phyloP scores from a whole-genome alignment of 2,888 invertebrate species.

The Hoplodrina ambigua region DNA sequence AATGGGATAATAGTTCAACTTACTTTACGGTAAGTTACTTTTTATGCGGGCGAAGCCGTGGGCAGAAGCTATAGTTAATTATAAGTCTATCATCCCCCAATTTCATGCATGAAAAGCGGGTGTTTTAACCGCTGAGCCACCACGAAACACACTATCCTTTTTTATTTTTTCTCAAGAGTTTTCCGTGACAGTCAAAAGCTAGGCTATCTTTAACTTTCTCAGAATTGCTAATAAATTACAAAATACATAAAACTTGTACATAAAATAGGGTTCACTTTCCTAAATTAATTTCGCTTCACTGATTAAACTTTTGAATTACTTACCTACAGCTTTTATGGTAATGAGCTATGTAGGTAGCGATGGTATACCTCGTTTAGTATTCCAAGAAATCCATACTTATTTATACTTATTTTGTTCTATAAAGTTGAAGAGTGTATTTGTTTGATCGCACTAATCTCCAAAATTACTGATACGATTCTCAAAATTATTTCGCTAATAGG shows the following conservation, averaged over 20 bases:
- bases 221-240: constrained; percentile 36
- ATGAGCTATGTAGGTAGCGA: constrained; percentile 14
- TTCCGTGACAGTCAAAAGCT: background rate
- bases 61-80: too few species aligned
- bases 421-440: too few species aligned
- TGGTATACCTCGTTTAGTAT: constrained; percentile 9
- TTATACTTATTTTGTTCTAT: too few species aligned
- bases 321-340: constrained; percentile 24
- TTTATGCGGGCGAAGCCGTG: too few species aligned
- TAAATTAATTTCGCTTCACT: constrained; percentile 44
- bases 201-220: background rate
- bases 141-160: background rate
- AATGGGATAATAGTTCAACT: too few species aligned
- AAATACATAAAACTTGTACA: constrained; percentile 12
- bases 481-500: too few species aligned
- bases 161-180: background rate
- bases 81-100: too few species aligned
- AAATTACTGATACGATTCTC: too few species aligned
- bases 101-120: too few species aligned
- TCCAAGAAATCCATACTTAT: constrained; percentile 1
- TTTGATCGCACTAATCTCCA: too few species aligned
- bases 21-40: too few species aligned
- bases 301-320: constrained; percentile 38
- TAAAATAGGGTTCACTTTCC: constrained; percentile 32
- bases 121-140: too few species aligned